Evolutionary conservation across 1,140 invertebrate genomes (phyloP), one percentile per base, ranked within the genome.

Genomic region (Drosophila sp.): DNA sequence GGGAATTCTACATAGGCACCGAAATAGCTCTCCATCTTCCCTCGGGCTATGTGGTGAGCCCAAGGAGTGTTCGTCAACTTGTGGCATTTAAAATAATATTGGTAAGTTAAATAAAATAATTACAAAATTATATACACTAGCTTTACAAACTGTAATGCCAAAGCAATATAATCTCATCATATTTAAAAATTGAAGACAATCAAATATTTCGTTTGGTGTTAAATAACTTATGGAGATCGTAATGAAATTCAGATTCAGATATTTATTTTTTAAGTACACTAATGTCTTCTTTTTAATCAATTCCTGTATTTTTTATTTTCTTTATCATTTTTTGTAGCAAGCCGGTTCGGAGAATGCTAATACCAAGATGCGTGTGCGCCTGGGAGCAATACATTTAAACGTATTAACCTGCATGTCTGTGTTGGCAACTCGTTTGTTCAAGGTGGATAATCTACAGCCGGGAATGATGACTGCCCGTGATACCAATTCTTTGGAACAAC

Each of bases 11-110:
- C 40, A 29, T 56, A 8, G 72, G 65, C 11, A 71, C 14, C n/a
- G 40, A 54, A 9, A 7, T 75, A 0, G 21, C 43, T 6, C 7
- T 71, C 4, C n/a, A 14, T 9, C 32, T 75, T 4, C 75, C 72
- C 3, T 53, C 71, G 11, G 75, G 64, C 9, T 74, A 70, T 53
- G 14, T 16, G 0, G 4, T 77, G 0, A 53, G 11, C 0, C 2
- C 2, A 0, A 27, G 11, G 0, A 56, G 27, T 7, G 34, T 61
- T 1, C 0, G 41, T 8, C 25, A 5, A 8, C 25, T 62, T 4
- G 3, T 45, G 0, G 7, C 0, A 0, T 7, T 46, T 7, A 5
- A n/a, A 11, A 7, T 7, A 7, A 63, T 67, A 1, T 7, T 34
- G 13, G 70, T 72, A 14, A 67, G 70, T 54, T 4, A 36, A 7